Percentiles rank a stretch among this genome's conserved stretches.
phyloP scores from a whole-genome alignment of 2,113 vertebrate genomes.

The Chamaetylas fuelleborni region DNA sequence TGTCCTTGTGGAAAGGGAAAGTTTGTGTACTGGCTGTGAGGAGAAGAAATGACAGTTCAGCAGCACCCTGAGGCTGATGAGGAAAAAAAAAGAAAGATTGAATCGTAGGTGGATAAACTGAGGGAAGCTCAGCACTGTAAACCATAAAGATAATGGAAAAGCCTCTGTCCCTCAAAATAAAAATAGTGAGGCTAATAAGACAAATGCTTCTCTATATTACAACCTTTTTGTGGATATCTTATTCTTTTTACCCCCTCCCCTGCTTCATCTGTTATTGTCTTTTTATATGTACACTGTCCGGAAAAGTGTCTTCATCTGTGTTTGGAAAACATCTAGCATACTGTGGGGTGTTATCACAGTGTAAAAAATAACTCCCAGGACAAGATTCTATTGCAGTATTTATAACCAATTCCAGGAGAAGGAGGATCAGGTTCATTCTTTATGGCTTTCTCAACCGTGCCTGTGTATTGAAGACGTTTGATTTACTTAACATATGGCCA shows the following conservation, averaged over 20 bases:
- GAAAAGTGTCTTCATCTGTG: constrained; percentile 61
- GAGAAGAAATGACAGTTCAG: neutral
- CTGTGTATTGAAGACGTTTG: constrained; percentile 47
- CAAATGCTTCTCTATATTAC: neutral
- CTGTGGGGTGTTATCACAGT: constrained; percentile 59
- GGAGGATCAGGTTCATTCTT: constrained; percentile 54
- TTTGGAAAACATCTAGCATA: constrained; percentile 65
- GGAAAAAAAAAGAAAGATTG: neutral
- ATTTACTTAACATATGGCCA: constrained; percentile 59
- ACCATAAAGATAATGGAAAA: neutral
- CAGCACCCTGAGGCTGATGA: neutral
- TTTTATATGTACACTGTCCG: constrained; percentile 49
- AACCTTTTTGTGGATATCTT: neutral
- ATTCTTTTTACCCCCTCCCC: neutral
- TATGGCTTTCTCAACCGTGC: constrained; percentile 37
- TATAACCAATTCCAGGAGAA: constrained; percentile 51
- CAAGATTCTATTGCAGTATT: constrained; percentile 56
- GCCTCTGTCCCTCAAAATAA: neutral
- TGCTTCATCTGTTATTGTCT: constrained; percentile 63
- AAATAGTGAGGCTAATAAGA: neutral
- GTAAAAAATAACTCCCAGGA: constrained; percentile 65
- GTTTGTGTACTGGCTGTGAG: neutral
- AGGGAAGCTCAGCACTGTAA: neutral
- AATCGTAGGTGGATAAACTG: neutral
- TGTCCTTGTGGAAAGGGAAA: neutral